phyloP scores from a whole-genome alignment of 2,888 invertebrate species.

The Megalurothrips usitatus region DNA sequence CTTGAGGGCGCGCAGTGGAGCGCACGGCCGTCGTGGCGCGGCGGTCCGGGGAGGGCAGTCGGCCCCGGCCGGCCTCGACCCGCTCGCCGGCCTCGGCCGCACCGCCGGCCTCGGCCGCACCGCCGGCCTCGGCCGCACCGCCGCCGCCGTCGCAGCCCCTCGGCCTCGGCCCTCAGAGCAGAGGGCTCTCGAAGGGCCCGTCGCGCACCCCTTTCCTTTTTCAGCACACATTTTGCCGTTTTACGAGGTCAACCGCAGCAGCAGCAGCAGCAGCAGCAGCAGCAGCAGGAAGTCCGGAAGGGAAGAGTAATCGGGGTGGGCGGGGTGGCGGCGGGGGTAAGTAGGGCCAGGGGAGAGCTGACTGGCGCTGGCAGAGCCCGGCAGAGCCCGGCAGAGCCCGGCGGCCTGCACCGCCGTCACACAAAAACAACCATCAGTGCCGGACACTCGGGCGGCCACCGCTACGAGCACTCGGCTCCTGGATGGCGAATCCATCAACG shows the following conservation, averaged over 20 bases:
- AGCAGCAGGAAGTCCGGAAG: slow-evolving; percentile 23
- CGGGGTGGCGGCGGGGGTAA: neutral
- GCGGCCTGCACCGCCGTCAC: too few relatives aligned
- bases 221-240: slow-evolving; percentile 24
- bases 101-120: neutral
- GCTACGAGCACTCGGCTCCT: too few relatives aligned
- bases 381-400: neutral
- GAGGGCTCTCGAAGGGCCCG: neutral
- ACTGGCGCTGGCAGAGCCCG: neutral
- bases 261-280: too few relatives aligned
- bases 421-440: too few relatives aligned
- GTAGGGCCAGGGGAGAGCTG: too few relatives aligned
- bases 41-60: neutral
- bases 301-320: slow-evolving; percentile 6
- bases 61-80: neutral
- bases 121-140: neutral
- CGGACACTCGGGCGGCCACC: too few relatives aligned
- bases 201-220: too few relatives aligned
- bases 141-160: neutral
- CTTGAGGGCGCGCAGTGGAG: too few relatives aligned
- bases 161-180: neutral
- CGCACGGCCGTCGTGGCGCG: too few relatives aligned
- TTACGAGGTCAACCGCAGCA: slow-evolving; percentile 23
- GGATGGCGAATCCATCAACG: too few relatives aligned
- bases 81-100: neutral